Percentiles rank a stretch among this genome's conserved stretches.
Conservation (phyloP, 2,797 vertebrate genomes). For the Furcifer pardalis region DNA sequence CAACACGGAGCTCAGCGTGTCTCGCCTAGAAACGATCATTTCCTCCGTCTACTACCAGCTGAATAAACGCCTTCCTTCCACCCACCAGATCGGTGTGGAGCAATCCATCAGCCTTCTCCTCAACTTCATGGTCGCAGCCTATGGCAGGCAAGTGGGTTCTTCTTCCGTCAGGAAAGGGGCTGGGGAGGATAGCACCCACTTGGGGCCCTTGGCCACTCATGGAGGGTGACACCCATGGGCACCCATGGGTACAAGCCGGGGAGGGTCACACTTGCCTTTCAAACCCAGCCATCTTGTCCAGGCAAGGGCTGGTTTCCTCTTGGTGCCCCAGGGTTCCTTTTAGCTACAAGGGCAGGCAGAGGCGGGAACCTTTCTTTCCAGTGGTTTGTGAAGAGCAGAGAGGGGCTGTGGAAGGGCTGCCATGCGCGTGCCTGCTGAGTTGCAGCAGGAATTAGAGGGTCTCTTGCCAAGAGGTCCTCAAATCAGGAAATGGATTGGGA, state of each 20-base stretch:
- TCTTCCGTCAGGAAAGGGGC: not conserved
- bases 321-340: not conserved
- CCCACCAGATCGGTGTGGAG: constrained; percentile 96
- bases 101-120: constrained; percentile 97
- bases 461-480: not conserved
- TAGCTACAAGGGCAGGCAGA: not conserved
- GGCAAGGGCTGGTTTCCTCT: not conserved
- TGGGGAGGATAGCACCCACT: not conserved
- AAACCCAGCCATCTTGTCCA: fast-evolving
- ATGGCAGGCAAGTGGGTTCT: constrained; percentile 86
- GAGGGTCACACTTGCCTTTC: fast-evolving
- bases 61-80: constrained; percentile 96
- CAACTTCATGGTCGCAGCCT: constrained; percentile 96
- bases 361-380: not conserved
- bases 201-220: not conserved
- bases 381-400: not conserved
- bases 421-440: too few relatives aligned
- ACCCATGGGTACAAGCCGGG: fast-evolving
- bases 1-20: constrained; percentile 91
- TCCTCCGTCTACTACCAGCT: constrained; percentile 98
- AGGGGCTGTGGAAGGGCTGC: not conserved
- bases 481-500: too few relatives aligned
- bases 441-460: not conserved
- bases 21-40: constrained; percentile 94
- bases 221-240: not conserved